A percentile compares a stretch with the other conserved stretches of the same genome.
These are phyloP conservation scores for Mastigias papua DNA, from an alignment of 30 jellyfish, hydroid and myxozoan species.

Conservation along the genomic window DNA sequence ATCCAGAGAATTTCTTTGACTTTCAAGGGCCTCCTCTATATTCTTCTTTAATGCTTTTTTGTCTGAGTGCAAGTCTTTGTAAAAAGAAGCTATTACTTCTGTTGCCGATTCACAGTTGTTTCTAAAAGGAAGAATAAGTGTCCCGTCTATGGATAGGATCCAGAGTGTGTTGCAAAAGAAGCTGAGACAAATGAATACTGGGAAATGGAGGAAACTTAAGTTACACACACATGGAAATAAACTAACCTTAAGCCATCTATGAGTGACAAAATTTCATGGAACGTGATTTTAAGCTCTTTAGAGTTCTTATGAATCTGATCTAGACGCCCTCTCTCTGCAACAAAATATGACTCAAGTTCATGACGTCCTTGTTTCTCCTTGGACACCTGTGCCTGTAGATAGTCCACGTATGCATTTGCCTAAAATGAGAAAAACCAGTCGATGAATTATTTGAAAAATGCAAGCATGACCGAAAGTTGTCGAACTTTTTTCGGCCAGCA, in stretches of 20 bases:
- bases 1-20: conserved; percentile 18
- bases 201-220: too few relatives aligned
- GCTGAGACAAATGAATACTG: too few relatives aligned
- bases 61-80: conserved; percentile 23
- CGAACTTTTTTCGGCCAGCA: too few relatives aligned
- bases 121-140: conserved; percentile 10
- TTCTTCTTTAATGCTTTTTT: background rate
- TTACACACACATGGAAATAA: too few relatives aligned
- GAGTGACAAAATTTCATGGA: conserved; percentile 23
- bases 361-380: conserved; percentile 87
- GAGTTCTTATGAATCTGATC: conserved; percentile 66
- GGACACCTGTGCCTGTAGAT: conserved; percentile 82
- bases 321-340: conserved; percentile 87
- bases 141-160: too few relatives aligned
- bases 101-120: conserved; percentile 11
- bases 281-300: background rate
- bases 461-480: too few relatives aligned
- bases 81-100: background rate
- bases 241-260: conserved; percentile 39
- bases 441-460: too few relatives aligned
- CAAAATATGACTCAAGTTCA: conserved; percentile 84
- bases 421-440: conserved; percentile 2
- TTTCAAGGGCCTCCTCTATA: conserved; percentile 1
- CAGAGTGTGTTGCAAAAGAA: too few relatives aligned
- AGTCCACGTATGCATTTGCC: conserved; percentile 92